These are phyloP conservation scores for Gymnorhina tibicen DNA, from an alignment of 2,113 vertebrate species.

Conservation along the genomic window DNA sequence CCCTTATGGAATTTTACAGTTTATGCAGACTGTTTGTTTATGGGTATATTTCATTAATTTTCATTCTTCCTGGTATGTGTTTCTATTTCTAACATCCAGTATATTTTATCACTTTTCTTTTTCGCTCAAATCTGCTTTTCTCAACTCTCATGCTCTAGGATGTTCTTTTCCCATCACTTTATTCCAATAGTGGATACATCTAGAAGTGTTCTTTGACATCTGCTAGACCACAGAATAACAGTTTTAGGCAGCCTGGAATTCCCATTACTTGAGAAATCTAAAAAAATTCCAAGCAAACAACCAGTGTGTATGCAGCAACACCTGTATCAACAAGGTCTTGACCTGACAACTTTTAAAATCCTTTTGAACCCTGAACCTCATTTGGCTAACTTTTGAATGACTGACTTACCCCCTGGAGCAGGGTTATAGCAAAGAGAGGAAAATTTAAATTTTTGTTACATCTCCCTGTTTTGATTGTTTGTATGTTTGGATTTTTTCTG, in stretches of 20 bases:
- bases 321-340: neutral
- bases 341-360: neutral
- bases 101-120: neutral
- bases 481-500: neutral
- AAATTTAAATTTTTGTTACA: neutral
- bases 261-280: neutral
- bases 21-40: neutral
- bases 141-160: neutral
- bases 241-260: neutral
- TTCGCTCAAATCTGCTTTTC: neutral
- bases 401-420: neutral
- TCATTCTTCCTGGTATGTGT: neutral
- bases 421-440: neutral
- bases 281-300: neutral
- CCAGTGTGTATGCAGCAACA: neutral
- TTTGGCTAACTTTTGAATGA: neutral
- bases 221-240: neutral
- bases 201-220: neutral
- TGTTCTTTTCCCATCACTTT: neutral
- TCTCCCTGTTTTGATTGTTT: neutral
- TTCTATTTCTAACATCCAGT: neutral
- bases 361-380: neutral
- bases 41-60: neutral
- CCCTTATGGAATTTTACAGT: neutral
- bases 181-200: neutral